Base-by-base conservation (phyloP, 2,888 invertebrate genomes). In the Mythimna ferrago region DNA sequence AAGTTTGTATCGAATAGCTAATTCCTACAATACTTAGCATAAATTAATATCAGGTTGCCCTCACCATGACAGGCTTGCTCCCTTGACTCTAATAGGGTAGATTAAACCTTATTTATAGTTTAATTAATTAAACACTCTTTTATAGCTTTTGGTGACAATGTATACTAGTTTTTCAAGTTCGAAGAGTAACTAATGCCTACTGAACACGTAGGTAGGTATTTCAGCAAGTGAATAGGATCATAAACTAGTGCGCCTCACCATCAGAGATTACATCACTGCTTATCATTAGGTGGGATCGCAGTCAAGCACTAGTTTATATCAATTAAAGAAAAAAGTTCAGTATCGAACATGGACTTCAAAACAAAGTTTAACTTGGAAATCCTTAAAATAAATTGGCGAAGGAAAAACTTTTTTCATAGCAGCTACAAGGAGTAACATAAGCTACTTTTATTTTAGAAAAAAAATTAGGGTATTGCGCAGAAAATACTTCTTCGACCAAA, bases 11-110 rank as follows among this genome's bases (percentile, higher is more conserved):
- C 14, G 2, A 56, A 56, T 48, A 48, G 26, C 14, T 48, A 78
- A 82, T 78, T 78, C 69, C 61, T 62, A 26, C 54, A 54, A 67
- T 62, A 61, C 4, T 80, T 78, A 56, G 82, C 66, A 82, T 79
- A 60, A 53, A 73, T 79, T 60, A 61, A 41, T 41, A 54, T 58
- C 69, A 65, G 38, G 62, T 71, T 65, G 67, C 53, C 62, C 80
- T 71, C 56, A 73, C 82, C 68, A 6, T n/a, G 53, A 66, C 70
- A n/a, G 35, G 53, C 58, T 54, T 21, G 7, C 56, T 74, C 66
- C 80, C 80, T 71, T 67, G 70, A 66, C 60, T 70, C 64, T 57
- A 71, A 72, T 78, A 58, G 63, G 38, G 32, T 32, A 66, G 66
- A 78, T 82, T 72, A 66, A 66, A 71, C 35, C 54, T 66, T 78